These are phyloP conservation scores for Cyphomyrus plagiostoma DNA, from an alignment of 2,113 vertebrate genomes.

Conservation along the genomic window DNA sequence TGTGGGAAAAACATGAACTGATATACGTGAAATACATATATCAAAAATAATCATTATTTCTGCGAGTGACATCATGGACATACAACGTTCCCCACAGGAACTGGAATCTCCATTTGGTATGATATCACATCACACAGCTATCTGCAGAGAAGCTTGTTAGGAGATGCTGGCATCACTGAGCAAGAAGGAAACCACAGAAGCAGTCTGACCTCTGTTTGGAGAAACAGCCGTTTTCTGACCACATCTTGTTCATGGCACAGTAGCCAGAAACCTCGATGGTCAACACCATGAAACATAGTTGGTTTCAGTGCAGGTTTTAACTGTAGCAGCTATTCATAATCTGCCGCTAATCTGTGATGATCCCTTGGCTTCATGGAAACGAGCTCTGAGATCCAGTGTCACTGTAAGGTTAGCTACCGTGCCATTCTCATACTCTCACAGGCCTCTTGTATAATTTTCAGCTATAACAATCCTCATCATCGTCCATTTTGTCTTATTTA, in stretches of 20 bases:
- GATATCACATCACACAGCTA: neutral
- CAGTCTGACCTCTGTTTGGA: neutral
- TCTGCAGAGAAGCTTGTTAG: neutral
- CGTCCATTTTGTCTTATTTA: neutral
- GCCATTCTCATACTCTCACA: constrained; percentile 23
- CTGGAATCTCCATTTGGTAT: neutral
- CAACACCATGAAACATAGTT: constrained; percentile 58
- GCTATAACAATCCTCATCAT: neutral
- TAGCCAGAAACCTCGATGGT: neutral
- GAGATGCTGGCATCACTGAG: neutral
- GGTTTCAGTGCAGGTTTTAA: constrained; percentile 58
- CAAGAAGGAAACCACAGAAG: neutral
- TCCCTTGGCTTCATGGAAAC: constrained; percentile 67
- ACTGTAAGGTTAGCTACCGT: constrained; percentile 58
- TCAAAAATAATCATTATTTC: neutral
- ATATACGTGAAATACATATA: neutral
- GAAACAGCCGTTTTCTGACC: neutral
- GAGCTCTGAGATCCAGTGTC: constrained; percentile 58
- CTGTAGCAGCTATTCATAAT: constrained; percentile 56
- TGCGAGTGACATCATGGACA: neutral
- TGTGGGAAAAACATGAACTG: neutral
- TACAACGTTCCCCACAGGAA: neutral
- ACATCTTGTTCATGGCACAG: neutral
- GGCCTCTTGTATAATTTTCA: constrained; percentile 14
- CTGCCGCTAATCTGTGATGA: constrained; percentile 59